These are phyloP conservation scores for Diplodus puntazzo DNA, from an alignment of 2,797 vertebrate species.

Conservation along the genomic window DNA sequence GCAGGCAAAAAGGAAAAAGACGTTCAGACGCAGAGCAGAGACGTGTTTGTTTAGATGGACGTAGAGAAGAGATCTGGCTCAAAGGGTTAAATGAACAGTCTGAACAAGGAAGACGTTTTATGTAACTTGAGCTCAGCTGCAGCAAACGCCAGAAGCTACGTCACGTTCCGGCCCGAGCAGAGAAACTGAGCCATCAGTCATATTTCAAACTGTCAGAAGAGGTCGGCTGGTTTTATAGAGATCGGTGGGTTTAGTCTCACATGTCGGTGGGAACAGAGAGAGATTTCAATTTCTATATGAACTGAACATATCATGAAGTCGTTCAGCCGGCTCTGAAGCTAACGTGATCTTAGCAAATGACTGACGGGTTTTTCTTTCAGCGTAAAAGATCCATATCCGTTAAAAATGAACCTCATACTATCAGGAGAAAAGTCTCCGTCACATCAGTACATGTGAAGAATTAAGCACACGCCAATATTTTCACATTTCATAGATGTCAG, in stretches of 20 bases:
- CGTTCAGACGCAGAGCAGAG: background rate
- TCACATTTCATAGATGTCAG: too few relatives aligned
- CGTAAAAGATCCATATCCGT: background rate
- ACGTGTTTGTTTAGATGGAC: background rate
- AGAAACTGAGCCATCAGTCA: background rate
- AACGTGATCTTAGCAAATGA: background rate
- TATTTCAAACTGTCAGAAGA: background rate
- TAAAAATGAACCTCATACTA: background rate
- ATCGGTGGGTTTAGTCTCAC: background rate
- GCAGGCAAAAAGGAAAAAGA: background rate
- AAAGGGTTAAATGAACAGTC: background rate
- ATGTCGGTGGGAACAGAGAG: background rate
- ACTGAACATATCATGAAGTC: background rate
- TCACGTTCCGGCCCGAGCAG: background rate
- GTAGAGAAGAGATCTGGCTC: background rate
- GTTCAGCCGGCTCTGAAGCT: background rate
- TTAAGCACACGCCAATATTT: too few relatives aligned
- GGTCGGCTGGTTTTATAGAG: background rate
- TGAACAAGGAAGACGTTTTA: background rate
- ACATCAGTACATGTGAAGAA: background rate
- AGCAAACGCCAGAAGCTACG: background rate
- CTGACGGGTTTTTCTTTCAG: constrained; percentile 1
- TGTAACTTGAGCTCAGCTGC: background rate
- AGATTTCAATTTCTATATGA: background rate
- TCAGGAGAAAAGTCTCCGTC: constrained; percentile 6